These are phyloP conservation scores for Drosophila hamatofila DNA, from an alignment of 2,888 invertebrate species.

Conservation along the genomic window DNA sequence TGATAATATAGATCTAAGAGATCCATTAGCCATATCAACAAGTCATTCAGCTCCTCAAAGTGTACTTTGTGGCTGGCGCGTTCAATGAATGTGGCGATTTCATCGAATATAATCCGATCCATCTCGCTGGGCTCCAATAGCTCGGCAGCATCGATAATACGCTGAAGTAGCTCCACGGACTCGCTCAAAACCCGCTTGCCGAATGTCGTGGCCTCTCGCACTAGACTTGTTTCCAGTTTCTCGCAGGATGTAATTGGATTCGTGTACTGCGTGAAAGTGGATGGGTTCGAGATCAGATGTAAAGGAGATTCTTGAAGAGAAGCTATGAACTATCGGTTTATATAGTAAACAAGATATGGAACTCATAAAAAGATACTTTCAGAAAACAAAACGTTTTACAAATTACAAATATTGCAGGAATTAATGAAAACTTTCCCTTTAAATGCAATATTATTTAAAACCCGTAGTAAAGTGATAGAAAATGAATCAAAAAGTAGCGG, in stretches of 20 bases:
- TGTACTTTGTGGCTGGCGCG: conserved; percentile 15
- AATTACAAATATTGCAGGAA: too few species aligned
- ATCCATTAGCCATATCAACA: conserved; percentile 30
- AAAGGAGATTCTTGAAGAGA: background rate
- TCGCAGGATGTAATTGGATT: conserved; percentile 37
- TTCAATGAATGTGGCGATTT: conserved; percentile 23
- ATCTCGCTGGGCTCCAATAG: conserved; percentile 10
- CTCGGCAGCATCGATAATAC: conserved; percentile 42
- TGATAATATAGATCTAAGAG: conserved; percentile 23
- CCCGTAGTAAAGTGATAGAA: too few species aligned
- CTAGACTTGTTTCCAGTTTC: conserved; percentile 36
- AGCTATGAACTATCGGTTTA: too few species aligned
- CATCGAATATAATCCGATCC: conserved; percentile 9
- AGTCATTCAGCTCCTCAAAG: conserved; percentile 19
- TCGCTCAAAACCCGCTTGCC: conserved; percentile 22
- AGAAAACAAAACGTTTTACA: too few species aligned
- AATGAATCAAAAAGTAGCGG: too few species aligned
- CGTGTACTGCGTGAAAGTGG: conserved; percentile 14
- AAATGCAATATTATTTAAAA: too few species aligned
- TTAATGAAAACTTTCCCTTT: too few species aligned
- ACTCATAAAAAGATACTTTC: too few species aligned
- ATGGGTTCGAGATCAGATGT: background rate
- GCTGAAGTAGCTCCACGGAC: conserved; percentile 35
- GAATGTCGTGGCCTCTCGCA: conserved; percentile 33
- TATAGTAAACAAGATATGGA: too few species aligned